Evolutionary conservation across 2,888 invertebrate genomes (phyloP).

Genomic region (Thereva nobilitata): DNA sequence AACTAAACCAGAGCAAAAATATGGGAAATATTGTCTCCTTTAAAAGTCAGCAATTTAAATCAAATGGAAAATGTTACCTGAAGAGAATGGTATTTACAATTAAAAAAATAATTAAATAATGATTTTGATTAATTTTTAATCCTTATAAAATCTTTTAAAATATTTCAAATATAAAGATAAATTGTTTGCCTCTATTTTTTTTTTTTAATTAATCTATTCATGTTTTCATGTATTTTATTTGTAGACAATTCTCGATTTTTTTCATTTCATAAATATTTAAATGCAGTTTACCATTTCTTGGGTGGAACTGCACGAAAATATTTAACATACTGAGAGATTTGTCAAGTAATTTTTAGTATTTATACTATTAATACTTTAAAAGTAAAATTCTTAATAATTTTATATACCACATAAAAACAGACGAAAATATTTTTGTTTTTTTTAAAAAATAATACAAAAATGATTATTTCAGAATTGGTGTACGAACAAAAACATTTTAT

Average conservation of each 20-base stretch:
- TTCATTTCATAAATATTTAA: too few relatives aligned
- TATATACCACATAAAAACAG: too few relatives aligned
- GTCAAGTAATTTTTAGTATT: too few relatives aligned
- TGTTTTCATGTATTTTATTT: not conserved
- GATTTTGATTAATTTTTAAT: conserved; percentile 21
- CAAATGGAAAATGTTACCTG: conserved; percentile 45
- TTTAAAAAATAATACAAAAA: conserved; percentile 12
- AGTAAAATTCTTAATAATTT: too few relatives aligned
- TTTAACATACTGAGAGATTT: too few relatives aligned
- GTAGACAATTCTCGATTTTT: too few relatives aligned
- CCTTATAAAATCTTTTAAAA: conserved; percentile 21
- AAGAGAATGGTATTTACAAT: conserved; percentile 44
- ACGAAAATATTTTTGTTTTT: conserved; percentile 4
- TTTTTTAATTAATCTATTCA: conserved; percentile 8
- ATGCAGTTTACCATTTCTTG: too few relatives aligned
- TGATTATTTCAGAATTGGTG: conserved; percentile 27
- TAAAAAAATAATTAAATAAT: conserved; percentile 25
- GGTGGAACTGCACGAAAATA: too few relatives aligned
- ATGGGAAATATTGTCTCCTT: conserved; percentile 42
- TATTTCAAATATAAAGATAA: conserved; percentile 9
- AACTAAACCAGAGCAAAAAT: conserved; percentile 31
- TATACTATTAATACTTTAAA: too few relatives aligned
- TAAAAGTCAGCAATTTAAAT: conserved; percentile 45
- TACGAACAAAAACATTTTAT: conserved; percentile 35
- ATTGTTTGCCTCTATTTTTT: not conserved